Conservation (phyloP, 2,888 invertebrate genomes). For the Epicampocera succincta region DNA sequence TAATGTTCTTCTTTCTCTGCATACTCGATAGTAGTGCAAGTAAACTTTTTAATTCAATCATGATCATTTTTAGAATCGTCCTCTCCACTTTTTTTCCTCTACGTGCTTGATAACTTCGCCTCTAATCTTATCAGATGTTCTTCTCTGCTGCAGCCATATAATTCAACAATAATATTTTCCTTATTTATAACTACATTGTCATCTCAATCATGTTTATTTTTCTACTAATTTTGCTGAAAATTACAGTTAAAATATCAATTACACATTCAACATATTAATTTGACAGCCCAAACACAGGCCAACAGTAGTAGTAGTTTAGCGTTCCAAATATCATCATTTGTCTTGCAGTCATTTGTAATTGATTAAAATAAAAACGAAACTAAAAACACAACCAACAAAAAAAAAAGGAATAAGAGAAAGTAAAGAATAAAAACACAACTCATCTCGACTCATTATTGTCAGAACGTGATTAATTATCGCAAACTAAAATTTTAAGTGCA, state of each 20-base stretch:
- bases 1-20: too few relatives aligned
- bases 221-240: too few relatives aligned
- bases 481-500: slow-evolving; percentile 59
- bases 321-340: slow-evolving; percentile 17
- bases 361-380: slow-evolving; percentile 33
- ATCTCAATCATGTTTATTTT: too few relatives aligned
- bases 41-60: too few relatives aligned
- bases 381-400: slow-evolving; percentile 3
- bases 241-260: neutral
- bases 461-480: slow-evolving; percentile 74
- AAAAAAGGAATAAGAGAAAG: slow-evolving; percentile 26
- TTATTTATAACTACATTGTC: too few relatives aligned
- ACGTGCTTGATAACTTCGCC: too few relatives aligned
- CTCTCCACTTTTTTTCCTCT: too few relatives aligned
- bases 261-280: neutral
- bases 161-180: too few relatives aligned
- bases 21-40: too few relatives aligned
- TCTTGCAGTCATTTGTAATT: slow-evolving; percentile 27
- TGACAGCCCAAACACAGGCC: neutral
- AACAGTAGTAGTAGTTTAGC: neutral
- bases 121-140: too few relatives aligned
- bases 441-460: slow-evolving; percentile 74
- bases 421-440: slow-evolving; percentile 32
- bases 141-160: too few relatives aligned
- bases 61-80: too few relatives aligned